Percentiles rank a stretch among this genome's conserved stretches.
These are phyloP conservation scores for Epinephelus awoara DNA, from an alignment of 2,797 vertebrate species.

Conservation along the genomic window DNA sequence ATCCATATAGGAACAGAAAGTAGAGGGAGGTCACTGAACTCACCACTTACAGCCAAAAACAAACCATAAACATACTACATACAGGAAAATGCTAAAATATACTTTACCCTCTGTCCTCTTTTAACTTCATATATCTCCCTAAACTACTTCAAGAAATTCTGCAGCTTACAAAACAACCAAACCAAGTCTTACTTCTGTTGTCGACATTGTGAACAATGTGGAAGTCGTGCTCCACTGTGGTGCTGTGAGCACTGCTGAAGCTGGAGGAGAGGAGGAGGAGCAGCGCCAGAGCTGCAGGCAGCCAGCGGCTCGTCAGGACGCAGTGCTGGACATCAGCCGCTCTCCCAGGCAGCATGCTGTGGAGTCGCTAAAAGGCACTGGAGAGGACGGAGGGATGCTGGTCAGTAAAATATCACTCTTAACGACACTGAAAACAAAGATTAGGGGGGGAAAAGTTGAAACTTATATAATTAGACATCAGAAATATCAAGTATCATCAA, in stretches of 20 bases:
- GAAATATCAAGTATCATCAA: not conserved
- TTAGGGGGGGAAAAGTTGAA: fast-evolving
- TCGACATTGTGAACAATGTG: slow-evolving; percentile 90
- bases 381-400: slow-evolving; percentile 6
- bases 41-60: not conserved
- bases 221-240: slow-evolving; percentile 89
- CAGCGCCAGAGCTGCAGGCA: slow-evolving; percentile 82
- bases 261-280: slow-evolving; percentile 86
- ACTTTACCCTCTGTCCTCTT: not conserved
- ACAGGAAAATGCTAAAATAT: not conserved
- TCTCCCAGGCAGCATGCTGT: slow-evolving; percentile 80
- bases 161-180: not conserved
- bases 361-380: slow-evolving; percentile 70
- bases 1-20: not conserved
- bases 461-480: not conserved
- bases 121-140: not conserved
- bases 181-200: slow-evolving; percentile 90
- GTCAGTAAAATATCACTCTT: not conserved
- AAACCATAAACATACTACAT: not conserved
- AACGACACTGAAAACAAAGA: slow-evolving; percentile 5
- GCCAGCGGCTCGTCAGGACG: slow-evolving; percentile 76
- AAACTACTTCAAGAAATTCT: not conserved
- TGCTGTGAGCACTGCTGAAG: slow-evolving; percentile 85
- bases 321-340: slow-evolving; percentile 69
- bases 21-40: not conserved